These are phyloP conservation scores for Sapajus apella DNA, from an alignment of 2,113 vertebrate species.

Conservation along the genomic window DNA sequence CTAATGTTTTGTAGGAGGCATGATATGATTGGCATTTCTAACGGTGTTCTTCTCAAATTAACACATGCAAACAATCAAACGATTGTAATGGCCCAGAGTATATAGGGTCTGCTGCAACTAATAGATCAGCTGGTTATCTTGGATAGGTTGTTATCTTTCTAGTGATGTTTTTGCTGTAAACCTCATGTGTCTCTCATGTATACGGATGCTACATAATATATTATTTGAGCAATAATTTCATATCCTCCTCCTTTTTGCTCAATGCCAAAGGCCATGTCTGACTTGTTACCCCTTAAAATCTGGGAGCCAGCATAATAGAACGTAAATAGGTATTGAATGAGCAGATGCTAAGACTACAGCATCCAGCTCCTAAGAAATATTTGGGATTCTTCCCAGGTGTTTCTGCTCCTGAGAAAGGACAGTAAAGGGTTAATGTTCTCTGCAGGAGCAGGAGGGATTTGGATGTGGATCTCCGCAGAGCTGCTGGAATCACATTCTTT, in stretches of 20 bases:
- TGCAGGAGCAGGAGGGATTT: slow-evolving; percentile 49
- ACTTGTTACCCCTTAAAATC: background rate
- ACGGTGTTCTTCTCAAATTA: background rate
- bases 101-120: background rate
- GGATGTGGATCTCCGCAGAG: slow-evolving; percentile 52
- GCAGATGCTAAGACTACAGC: background rate
- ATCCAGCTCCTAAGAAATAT: background rate
- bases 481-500: slow-evolving; percentile 67
- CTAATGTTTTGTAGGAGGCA: background rate
- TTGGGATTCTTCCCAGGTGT: background rate
- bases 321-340: background rate
- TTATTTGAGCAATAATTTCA: slow-evolving; percentile 22
- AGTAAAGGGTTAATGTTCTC: slow-evolving; percentile 74
- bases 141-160: slow-evolving; percentile 18
- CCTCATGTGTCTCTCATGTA: background rate
- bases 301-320: background rate
- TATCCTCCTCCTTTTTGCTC: background rate
- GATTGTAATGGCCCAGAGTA: background rate
- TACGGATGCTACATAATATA: background rate
- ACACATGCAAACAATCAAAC: background rate
- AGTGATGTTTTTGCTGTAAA: slow-evolving; percentile 16
- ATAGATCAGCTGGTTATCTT: background rate
- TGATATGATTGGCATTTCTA: background rate
- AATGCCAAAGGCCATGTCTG: background rate
- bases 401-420: background rate